phyloP scores from a whole-genome alignment of 2,888 invertebrate genomes.

The Ochropacha duplaris region DNA sequence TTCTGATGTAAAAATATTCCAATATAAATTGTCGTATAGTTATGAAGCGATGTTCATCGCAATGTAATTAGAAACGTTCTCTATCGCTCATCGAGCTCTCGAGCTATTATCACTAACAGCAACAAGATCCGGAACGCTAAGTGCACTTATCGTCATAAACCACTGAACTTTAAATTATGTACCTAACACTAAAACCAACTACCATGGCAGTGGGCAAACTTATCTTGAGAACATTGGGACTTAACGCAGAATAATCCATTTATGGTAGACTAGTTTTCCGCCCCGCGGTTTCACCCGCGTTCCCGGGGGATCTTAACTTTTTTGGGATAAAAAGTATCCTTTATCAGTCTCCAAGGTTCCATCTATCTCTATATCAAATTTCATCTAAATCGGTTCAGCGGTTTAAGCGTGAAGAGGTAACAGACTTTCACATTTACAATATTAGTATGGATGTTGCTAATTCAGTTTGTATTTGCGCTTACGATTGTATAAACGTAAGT shows the following conservation, averaged over 20 bases:
- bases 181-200: slow-evolving; percentile 11
- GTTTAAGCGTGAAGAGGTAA: too few species aligned
- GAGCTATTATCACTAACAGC: slow-evolving; percentile 31
- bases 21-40: not conserved
- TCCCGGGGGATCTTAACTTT: too few species aligned
- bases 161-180: slow-evolving; percentile 19
- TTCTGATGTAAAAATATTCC: not conserved
- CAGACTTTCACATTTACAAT: too few species aligned
- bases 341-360: too few species aligned
- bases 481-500: too few species aligned
- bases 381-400: too few species aligned
- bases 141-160: slow-evolving; percentile 27
- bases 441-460: too few species aligned
- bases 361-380: too few species aligned
- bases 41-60: slow-evolving; percentile 13
- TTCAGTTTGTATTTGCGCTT: too few species aligned
- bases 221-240: not conserved
- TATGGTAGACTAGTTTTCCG: too few species aligned
- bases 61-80: slow-evolving; percentile 19
- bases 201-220: slow-evolving; percentile 4
- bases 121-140: slow-evolving; percentile 28
- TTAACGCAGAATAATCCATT: not conserved
- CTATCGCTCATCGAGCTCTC: slow-evolving; percentile 12
- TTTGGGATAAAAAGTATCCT: too few species aligned
- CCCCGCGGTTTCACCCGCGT: too few species aligned